A percentile compares a stretch with the other conserved stretches of the same genome.
These are phyloP conservation scores for Sinella curviseta DNA, from an alignment of 1,140 invertebrate genomes.

Conservation along the genomic window DNA sequence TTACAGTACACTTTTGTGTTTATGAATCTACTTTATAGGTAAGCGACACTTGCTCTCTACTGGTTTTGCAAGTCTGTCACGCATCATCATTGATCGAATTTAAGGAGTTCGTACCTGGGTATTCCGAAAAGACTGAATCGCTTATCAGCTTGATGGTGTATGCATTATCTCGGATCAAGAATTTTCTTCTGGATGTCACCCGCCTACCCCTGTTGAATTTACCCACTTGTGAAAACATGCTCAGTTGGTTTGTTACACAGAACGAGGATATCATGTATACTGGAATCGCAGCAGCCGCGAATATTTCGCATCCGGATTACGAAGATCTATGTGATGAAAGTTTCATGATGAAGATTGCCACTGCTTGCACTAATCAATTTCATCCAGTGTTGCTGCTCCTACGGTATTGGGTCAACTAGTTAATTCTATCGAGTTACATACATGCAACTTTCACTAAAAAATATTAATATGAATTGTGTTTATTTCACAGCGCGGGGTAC, in stretches of 20 bases:
- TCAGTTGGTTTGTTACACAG: neutral
- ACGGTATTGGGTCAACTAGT: neutral
- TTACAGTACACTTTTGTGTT: too few species aligned
- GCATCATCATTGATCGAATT: neutral
- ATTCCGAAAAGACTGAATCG: conserved; percentile 13
- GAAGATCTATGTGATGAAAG: neutral
- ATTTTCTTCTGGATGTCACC: neutral
- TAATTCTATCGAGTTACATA: neutral
- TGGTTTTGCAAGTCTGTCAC: neutral
- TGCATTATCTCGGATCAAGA: neutral
- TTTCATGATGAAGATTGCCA: neutral
- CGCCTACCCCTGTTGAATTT: neutral
- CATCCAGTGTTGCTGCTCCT: neutral
- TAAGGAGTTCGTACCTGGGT: conserved; percentile 4
- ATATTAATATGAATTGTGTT: neutral
- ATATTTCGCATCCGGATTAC: neutral
- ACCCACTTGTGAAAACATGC: neutral
- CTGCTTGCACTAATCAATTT: neutral
- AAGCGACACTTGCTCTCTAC: neutral
- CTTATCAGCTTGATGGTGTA: conserved; percentile 13
- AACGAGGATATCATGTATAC: neutral
- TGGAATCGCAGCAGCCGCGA: neutral
- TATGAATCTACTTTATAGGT: neutral
- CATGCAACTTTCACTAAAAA: neutral
- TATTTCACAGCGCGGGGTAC: neutral